phyloP scores from a whole-genome alignment of 1,140 invertebrate species.

The Sinonovacula constricta region DNA sequence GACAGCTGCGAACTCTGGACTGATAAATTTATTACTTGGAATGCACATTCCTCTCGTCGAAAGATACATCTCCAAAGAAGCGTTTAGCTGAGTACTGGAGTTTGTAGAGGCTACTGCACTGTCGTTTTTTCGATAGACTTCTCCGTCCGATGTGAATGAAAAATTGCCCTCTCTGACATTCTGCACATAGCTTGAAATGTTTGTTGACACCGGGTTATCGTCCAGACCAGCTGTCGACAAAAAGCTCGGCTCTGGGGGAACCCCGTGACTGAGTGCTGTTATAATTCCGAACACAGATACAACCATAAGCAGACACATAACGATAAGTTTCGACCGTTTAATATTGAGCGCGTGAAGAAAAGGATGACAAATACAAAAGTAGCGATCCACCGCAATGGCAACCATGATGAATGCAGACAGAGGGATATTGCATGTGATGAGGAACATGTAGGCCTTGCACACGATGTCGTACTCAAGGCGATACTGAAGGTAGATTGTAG shows the following conservation, averaged over 20 bases:
- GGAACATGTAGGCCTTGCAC: constrained; percentile 76
- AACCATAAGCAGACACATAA: constrained; percentile 63
- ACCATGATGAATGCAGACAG: constrained; percentile 77
- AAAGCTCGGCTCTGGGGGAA: not conserved
- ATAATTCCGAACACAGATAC: constrained; percentile 71
- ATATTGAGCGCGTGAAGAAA: constrained; percentile 71
- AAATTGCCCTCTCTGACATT: not conserved
- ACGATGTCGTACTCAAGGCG: constrained; percentile 67
- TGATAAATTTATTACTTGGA: constrained; percentile 55
- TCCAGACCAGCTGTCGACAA: not conserved
- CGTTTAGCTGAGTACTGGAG: not conserved
- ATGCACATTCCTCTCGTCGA: constrained; percentile 58
- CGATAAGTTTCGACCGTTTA: constrained; percentile 66
- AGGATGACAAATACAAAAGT: constrained; percentile 77
- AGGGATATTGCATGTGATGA: constrained; percentile 75
- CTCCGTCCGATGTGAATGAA: not conserved
- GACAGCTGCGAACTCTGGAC: constrained; percentile 51
- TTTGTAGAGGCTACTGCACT: not conserved
- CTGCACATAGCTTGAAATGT: not conserved
- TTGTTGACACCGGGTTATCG: not conserved
- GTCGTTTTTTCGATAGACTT: not conserved
- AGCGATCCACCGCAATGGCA: constrained; percentile 76
- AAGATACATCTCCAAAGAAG: constrained; percentile 4
- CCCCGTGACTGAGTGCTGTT: constrained; percentile 64
- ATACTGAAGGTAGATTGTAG: constrained; percentile 65